These are phyloP conservation scores for Macrotis lagotis DNA, from an alignment of 2,113 vertebrate species.

Conservation along the genomic window DNA sequence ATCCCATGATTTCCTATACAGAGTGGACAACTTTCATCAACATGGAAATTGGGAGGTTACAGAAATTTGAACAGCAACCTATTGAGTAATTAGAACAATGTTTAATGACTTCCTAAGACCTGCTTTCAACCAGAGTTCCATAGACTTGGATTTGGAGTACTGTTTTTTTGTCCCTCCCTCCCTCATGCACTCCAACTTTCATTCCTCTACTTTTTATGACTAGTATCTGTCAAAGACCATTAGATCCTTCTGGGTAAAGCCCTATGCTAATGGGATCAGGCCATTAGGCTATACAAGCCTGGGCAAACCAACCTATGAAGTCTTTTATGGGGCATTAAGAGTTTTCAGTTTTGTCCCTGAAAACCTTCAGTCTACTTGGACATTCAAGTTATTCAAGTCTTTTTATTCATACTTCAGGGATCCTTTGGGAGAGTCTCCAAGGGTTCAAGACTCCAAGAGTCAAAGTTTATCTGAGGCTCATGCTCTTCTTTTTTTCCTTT, in stretches of 20 bases:
- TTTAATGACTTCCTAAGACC: not conserved
- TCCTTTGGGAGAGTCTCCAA: no score
- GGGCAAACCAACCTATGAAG: no score
- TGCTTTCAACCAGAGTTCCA: not conserved
- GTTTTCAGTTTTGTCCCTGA: not conserved
- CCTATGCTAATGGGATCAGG: no score
- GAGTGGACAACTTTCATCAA: not conserved
- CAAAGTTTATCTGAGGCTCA: not conserved
- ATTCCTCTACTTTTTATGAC: no score
- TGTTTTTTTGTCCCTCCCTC: not conserved
- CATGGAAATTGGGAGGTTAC: not conserved
- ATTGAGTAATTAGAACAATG: not conserved
- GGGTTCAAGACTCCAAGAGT: no score
- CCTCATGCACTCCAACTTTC: no score
- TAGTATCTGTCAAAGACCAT: no score
- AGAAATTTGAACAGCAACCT: not conserved
- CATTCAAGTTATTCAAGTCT: no score
- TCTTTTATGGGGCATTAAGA: not conserved
- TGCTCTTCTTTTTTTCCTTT: no score
- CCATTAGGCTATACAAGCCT: no score
- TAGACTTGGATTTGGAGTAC: not conserved
- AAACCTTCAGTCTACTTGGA: not conserved
- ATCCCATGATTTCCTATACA: not conserved
- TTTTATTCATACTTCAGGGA: no score
- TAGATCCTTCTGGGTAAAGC: no score